Percentiles rank a stretch among this genome's conserved stretches.
phyloP scores from a whole-genome alignment of 2,113 vertebrate species.

The Ovibos moschatus region DNA sequence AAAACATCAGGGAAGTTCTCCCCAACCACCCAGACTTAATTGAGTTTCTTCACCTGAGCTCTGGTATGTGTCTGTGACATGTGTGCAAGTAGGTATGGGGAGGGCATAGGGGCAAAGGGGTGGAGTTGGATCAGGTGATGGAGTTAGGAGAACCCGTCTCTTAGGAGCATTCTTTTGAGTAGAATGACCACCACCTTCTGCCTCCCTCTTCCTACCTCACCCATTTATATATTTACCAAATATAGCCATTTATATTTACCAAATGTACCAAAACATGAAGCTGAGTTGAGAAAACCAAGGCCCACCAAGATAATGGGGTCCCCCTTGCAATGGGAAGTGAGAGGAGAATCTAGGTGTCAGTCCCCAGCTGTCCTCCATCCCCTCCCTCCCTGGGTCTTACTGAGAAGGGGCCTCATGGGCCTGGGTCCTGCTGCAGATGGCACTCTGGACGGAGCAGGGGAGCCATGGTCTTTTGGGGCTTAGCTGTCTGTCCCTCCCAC shows the following conservation, averaged over 20 bases:
- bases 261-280: background rate
- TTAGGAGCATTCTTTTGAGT: background rate
- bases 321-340: background rate
- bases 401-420: background rate
- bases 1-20: background rate
- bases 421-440: background rate
- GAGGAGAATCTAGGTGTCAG: background rate
- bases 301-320: background rate
- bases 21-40: background rate
- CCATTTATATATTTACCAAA: background rate
- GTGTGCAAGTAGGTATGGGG: background rate
- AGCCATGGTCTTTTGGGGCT: background rate
- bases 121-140: background rate
- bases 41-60: background rate
- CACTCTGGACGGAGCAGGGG: background rate
- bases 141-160: background rate
- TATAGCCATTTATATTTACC: background rate
- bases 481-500: background rate
- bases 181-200: background rate
- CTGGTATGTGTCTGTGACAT: background rate
- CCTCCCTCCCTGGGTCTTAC: background rate
- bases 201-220: background rate
- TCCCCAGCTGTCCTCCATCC: background rate
- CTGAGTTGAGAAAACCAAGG: background rate
- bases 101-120: background rate